Conservation (phyloP, 2,888 invertebrate species). For the Toxonevra muliebris region DNA sequence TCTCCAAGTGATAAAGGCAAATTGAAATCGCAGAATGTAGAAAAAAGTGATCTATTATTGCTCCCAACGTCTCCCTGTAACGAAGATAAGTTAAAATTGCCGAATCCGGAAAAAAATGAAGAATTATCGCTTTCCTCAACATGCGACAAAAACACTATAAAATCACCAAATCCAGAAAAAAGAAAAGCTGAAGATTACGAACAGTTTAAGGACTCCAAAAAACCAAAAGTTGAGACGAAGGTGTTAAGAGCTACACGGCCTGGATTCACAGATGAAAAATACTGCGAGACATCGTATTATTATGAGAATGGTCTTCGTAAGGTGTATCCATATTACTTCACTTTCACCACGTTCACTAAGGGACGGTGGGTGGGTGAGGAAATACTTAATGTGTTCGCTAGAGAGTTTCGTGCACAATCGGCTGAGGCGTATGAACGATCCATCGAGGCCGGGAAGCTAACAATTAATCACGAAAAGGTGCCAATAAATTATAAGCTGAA, state of each 20-base stretch:
- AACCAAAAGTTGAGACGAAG: constrained; percentile 86
- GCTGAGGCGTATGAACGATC: constrained; percentile 92
- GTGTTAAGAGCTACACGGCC: constrained; percentile 90
- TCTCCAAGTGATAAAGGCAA: no score
- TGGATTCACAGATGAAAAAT: constrained; percentile 90
- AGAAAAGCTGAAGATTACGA: no score
- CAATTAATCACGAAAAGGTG: constrained; percentile 92
- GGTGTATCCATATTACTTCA: constrained; percentile 97
- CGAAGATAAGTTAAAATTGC: no score
- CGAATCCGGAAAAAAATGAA: no score
- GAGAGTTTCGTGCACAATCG: constrained; percentile 94
- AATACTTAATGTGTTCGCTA: constrained; percentile 90
- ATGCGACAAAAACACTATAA: no score
- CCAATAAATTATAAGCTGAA: constrained; percentile 90
- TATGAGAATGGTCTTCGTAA: constrained; percentile 96
- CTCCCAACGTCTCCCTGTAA: no score
- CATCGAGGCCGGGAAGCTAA: constrained; percentile 89
- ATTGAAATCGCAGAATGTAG: no score
- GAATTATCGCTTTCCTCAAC: no score
- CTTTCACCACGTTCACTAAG: constrained; percentile 95
- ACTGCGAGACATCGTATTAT: constrained; percentile 94
- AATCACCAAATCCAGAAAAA: no score
- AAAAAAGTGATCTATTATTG: no score
- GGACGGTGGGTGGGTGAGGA: constrained; percentile 95
- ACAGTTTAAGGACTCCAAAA: no score